Conservation (phyloP, 1,140 invertebrate genomes). For the Ips nitidus region DNA sequence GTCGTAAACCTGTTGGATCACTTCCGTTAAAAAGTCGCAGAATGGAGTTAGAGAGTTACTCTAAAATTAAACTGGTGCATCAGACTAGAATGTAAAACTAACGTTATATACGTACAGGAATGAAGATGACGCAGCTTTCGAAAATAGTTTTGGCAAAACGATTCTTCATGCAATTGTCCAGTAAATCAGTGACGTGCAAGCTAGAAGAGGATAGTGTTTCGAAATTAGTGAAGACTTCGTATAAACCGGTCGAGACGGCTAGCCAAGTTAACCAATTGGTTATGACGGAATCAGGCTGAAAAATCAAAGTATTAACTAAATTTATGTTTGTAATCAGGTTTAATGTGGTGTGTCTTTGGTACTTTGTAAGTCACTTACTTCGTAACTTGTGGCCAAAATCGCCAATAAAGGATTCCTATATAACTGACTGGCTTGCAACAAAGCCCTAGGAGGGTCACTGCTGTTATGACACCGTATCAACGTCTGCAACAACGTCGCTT, state of each 20-base stretch:
- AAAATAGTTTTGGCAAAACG: conserved; percentile 59
- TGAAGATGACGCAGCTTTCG: conserved; percentile 64
- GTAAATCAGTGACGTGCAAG: conserved; percentile 54
- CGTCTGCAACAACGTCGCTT: conserved; percentile 62
- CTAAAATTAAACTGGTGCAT: conserved; percentile 50
- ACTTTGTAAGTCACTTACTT: conserved; percentile 53
- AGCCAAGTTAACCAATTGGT: conserved; percentile 67
- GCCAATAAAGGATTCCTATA: conserved; percentile 61
- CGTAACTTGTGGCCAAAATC: conserved; percentile 67
- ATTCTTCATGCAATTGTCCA: conserved; percentile 55
- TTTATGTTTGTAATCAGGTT: no score
- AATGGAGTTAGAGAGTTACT: conserved; percentile 61
- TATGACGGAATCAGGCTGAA: conserved; percentile 64
- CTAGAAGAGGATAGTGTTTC: conserved; percentile 49
- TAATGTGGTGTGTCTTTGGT: no score
- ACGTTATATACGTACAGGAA: conserved; percentile 57
- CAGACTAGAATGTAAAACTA: not conserved
- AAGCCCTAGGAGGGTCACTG: conserved; percentile 64
- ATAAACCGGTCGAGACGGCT: conserved; percentile 53
- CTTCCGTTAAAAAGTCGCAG: conserved; percentile 54
- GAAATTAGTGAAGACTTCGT: conserved; percentile 51
- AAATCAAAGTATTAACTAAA: conserved; percentile 20
- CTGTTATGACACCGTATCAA: conserved; percentile 66
- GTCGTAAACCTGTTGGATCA: conserved; percentile 46
- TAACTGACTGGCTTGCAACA: conserved; percentile 59